A percentile compares a stretch with the other conserved stretches of the same genome.
These are phyloP conservation scores for Pelecanus crispus DNA, from an alignment of 2,113 vertebrate genomes.

Conservation along the genomic window DNA sequence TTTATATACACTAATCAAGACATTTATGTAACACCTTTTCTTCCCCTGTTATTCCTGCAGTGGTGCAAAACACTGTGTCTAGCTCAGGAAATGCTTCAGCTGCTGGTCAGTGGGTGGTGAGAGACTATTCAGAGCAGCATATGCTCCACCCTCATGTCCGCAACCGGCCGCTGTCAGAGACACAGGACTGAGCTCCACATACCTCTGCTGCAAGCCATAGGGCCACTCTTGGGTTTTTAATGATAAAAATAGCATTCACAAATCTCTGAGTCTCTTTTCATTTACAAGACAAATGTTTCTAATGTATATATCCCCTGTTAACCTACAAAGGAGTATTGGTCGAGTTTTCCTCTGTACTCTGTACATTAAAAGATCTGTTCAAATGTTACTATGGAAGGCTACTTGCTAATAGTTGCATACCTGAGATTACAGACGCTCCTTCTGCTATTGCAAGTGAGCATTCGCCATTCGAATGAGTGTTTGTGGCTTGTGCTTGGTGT, in stretches of 20 bases:
- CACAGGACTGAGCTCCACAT: background rate
- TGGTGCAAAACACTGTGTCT: background rate
- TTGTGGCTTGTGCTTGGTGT: background rate
- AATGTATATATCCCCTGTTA: background rate
- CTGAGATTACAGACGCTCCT: background rate
- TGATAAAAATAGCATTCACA: background rate
- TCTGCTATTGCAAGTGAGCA: background rate
- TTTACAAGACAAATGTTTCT: background rate
- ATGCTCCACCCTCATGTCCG: background rate
- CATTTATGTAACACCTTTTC: background rate
- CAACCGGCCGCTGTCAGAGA: accelerated
- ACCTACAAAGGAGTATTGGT: background rate
- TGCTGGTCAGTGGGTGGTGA: background rate
- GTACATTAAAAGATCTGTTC: background rate
- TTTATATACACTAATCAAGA: background rate
- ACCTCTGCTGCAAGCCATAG: background rate
- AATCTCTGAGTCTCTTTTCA: background rate
- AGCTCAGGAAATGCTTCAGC: background rate
- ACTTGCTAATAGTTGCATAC: background rate
- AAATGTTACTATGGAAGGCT: background rate
- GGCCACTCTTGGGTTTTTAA: background rate
- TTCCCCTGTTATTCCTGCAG: background rate
- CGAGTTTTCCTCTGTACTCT: background rate
- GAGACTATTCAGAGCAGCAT: background rate
- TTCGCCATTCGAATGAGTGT: background rate